These are phyloP conservation scores for Amphimedon queenslandica DNA, from an alignment of 37 sponge, comb jelly and placozoan species.

Conservation along the genomic window DNA sequence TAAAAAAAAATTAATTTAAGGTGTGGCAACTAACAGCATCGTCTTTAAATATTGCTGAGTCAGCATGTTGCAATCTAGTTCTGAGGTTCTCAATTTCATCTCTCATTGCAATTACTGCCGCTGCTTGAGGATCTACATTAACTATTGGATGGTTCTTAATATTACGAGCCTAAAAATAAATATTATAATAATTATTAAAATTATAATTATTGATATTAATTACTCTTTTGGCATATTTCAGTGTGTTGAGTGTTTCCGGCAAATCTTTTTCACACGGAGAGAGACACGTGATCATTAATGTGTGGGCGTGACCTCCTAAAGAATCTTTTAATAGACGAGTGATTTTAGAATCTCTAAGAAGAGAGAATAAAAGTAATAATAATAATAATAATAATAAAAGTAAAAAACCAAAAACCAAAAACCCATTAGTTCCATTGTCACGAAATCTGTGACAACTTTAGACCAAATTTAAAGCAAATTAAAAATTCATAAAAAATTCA, in stretches of 20 bases:
- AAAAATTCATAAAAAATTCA: too few species aligned
- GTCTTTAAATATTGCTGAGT: too few species aligned
- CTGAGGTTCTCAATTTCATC: slow-evolving; percentile 61
- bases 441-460: too few species aligned
- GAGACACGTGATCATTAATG: slow-evolving; percentile 71
- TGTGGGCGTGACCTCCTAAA: slow-evolving; percentile 55
- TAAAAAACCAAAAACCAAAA: too few species aligned
- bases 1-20: too few species aligned
- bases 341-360: neutral
- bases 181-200: neutral
- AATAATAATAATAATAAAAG: too few species aligned
- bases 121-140: slow-evolving; percentile 42
- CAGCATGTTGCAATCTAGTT: slow-evolving; percentile 42
- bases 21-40: too few species aligned
- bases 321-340: slow-evolving; percentile 43
- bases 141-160: slow-evolving; percentile 72
- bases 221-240: slow-evolving; percentile 87
- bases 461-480: too few species aligned
- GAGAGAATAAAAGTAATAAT: neutral
- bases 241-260: slow-evolving; percentile 80
- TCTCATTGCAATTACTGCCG: slow-evolving; percentile 38
- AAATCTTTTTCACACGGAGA: slow-evolving; percentile 59
- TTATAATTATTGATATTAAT: too few species aligned
- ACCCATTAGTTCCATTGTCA: too few species aligned
- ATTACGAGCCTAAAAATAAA: slow-evolving; percentile 40